These are phyloP conservation scores for Argya squamiceps DNA, from an alignment of 2,797 vertebrate species.

Conservation along the genomic window DNA sequence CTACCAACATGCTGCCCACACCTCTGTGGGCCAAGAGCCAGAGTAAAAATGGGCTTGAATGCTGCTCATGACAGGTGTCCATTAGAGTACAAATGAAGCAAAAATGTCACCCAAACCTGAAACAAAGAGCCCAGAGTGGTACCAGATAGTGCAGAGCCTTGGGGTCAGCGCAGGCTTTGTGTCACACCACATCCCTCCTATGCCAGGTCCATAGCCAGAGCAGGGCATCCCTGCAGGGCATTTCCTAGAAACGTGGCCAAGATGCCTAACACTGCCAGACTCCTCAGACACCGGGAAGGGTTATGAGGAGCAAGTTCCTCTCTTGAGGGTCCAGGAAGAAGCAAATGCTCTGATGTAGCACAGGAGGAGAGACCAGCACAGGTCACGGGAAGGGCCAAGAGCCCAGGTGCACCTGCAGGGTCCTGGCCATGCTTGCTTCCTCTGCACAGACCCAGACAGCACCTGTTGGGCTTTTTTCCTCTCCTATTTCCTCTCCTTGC, in stretches of 20 bases:
- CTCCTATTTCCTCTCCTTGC: not conserved
- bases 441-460: fast-evolving
- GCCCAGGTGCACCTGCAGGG: not conserved
- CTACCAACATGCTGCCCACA: fast-evolving
- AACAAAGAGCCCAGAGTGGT: not conserved
- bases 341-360: not conserved
- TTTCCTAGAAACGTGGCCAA: not conserved
- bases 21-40: not conserved
- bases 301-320: not conserved
- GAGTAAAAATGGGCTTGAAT: fast-evolving
- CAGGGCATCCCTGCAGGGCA: not conserved
- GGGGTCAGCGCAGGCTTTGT: fast-evolving
- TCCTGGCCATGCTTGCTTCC: fast-evolving
- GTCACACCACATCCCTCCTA: fast-evolving
- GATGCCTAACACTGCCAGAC: fast-evolving
- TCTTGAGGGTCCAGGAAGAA: not conserved
- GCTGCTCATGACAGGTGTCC: not conserved
- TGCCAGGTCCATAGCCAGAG: not conserved
- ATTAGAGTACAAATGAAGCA: not conserved
- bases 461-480: fast-evolving
- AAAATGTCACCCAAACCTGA: not conserved
- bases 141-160: not conserved
- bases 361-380: not conserved
- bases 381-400: fast-evolving
- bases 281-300: not conserved